Percentiles rank a stretch among this genome's conserved stretches.
These are phyloP conservation scores for Myodes glareolus DNA, from an alignment of 2,113 vertebrate genomes.

Conservation along the genomic window DNA sequence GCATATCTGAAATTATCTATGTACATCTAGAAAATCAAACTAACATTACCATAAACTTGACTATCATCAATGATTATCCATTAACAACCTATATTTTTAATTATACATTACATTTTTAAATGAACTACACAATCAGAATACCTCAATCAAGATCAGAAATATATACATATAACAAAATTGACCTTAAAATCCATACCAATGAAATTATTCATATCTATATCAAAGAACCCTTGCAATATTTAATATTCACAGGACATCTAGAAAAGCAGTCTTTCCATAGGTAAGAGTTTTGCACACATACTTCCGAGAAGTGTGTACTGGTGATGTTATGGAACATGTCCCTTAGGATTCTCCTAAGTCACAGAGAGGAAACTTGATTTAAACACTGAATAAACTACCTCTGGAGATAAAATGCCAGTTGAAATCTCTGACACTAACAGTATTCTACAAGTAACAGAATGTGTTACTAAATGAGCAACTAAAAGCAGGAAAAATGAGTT, in stretches of 20 bases:
- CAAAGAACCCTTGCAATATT: not conserved
- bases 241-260: not conserved
- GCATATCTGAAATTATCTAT: no score
- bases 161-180: no score
- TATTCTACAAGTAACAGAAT: not conserved
- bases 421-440: not conserved
- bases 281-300: not conserved
- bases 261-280: not conserved
- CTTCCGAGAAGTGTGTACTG: not conserved
- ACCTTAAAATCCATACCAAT: no score
- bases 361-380: not conserved
- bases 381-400: not conserved
- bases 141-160: no score
- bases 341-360: not conserved
- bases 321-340: not conserved
- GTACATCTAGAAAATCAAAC: no score
- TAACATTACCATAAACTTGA: no score
- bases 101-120: no score
- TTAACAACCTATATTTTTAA: no score
- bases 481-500: not conserved
- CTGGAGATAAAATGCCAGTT: no score
- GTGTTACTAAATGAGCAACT: not conserved
- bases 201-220: no score
- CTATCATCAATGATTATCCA: no score
- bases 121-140: no score